Evolutionary conservation across 2,113 vertebrate species (phyloP), one percentile per base, ranked within the genome.

Genomic region (Cyprinodon variegatus): DNA sequence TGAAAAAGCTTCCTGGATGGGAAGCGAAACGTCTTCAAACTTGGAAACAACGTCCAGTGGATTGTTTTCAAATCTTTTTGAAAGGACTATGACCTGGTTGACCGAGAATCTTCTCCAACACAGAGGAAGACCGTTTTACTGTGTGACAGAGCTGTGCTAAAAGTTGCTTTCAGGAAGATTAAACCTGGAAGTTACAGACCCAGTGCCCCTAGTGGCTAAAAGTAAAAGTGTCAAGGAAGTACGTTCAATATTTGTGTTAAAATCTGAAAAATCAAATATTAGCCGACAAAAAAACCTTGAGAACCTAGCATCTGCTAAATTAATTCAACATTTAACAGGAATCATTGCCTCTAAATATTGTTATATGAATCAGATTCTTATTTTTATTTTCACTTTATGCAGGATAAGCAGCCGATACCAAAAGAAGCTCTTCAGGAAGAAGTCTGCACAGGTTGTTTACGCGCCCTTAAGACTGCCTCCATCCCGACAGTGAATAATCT

Each of bases 401-500:
- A 90, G 89, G 64, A 70, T 69, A 20, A 48, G 61, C 68, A 71
- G 77, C 62, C 82, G 82, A 74, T 43, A 68, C 57, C 48, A 37
- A 29, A 66, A 79, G 13, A 68, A 65, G 7, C 61, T 65, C 61
- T 72, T 29, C 72, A 72, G 67, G 70, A 14, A 79, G 8, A 67
- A 15, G 40, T 66, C 67, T 41, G 62, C 74, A 7, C 70, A 46
- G 76, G 61, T 79, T 75, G 73, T 85, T 83, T 61, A 83, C 62
- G 63, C 83, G 68, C 79, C 83, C 74, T 78, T 79, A 80, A 78
- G 61, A 69, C 84, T 73, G 83, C 73, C 62, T 79, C 65, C 12
- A 66, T 60, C 72, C 85, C 39, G 14, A 76, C 70, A 57, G 81
- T 87, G 74, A 81, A 86, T 83, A 84, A 86, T 86, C 72, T 71